Conservation (phyloP, 2,113 vertebrate genomes). For the Sebastes schlegelii region DNA sequence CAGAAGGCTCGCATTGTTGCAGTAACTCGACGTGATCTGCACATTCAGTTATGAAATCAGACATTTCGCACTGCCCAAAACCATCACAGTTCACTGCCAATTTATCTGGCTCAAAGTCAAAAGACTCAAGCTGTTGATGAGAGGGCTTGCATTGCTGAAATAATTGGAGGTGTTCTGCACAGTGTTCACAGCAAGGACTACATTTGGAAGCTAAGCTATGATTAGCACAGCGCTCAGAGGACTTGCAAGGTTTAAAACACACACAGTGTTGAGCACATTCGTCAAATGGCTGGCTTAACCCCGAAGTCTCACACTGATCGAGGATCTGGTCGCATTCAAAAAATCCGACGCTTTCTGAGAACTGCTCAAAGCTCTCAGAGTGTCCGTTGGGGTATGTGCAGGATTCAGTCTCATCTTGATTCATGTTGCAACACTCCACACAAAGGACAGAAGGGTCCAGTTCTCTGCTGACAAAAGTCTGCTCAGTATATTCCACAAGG, state of each 20-base stretch:
- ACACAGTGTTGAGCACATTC: constrained; percentile 75
- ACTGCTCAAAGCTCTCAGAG: constrained; percentile 45
- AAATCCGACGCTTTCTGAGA: constrained; percentile 37
- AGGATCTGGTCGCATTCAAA: constrained; percentile 44
- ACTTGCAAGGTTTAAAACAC: constrained; percentile 72
- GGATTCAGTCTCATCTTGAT: constrained; percentile 41
- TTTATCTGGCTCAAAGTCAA: constrained; percentile 52
- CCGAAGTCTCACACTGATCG: constrained; percentile 55
- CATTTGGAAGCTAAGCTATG: constrained; percentile 65
- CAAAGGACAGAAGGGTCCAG: constrained; percentile 56
- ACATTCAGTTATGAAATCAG: constrained; percentile 44
- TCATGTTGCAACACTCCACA: constrained; percentile 41
- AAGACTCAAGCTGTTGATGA: constrained; percentile 58
- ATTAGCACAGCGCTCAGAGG: constrained; percentile 68
- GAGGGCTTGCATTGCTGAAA: constrained; percentile 64
- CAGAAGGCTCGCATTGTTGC: constrained; percentile 47
- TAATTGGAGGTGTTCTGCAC: constrained; percentile 59
- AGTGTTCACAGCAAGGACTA: constrained; percentile 66
- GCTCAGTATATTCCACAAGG: constrained; percentile 64
- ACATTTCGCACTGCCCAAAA: constrained; percentile 52
- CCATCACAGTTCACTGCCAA: constrained; percentile 35
- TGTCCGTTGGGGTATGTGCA: constrained; percentile 45
- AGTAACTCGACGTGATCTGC: constrained; percentile 14
- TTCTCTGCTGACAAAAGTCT: constrained; percentile 46
- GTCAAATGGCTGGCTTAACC: constrained; percentile 72